Evolutionary conservation across 2,888 invertebrate genomes (phyloP).

Genomic region (Myopa tessellatipennis): DNA sequence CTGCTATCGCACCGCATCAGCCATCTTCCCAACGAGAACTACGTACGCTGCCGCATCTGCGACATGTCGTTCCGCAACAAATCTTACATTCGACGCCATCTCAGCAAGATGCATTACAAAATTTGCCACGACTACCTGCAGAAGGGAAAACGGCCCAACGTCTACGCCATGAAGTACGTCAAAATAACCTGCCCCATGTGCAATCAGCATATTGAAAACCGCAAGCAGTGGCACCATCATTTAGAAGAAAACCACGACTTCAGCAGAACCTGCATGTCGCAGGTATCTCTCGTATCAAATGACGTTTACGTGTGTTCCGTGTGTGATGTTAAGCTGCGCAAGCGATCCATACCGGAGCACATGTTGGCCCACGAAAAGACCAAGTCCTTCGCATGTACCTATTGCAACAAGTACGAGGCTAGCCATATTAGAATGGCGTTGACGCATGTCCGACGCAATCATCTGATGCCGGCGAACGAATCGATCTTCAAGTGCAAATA

Average conservation of each 20-base stretch:
- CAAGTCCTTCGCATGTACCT: conserved; percentile 37
- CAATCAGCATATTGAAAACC: neutral
- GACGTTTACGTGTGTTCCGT: conserved; percentile 30
- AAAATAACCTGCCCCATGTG: conserved; percentile 40
- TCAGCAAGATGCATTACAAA: conserved; percentile 27
- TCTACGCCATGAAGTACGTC: neutral
- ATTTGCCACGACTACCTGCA: conserved; percentile 21
- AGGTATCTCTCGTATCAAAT: neutral
- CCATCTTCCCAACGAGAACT: conserved; percentile 35
- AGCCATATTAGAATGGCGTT: neutral
- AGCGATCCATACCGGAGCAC: conserved; percentile 22
- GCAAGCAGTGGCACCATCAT: conserved; percentile 33
- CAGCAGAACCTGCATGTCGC: neutral
- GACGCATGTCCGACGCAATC: conserved; percentile 12
- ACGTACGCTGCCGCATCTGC: conserved; percentile 39
- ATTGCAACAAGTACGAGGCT: conserved; percentile 27
- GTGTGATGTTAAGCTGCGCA: conserved; percentile 26
- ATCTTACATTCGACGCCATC: conserved; percentile 15
- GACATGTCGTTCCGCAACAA: conserved; percentile 22
- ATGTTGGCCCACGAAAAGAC: conserved; percentile 35
- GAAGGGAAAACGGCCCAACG: conserved; percentile 10
- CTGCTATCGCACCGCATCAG: conserved; percentile 38
- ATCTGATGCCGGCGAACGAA: neutral
- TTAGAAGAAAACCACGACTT: conserved; percentile 39
- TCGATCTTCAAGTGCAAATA: conserved; percentile 32